phyloP scores from a whole-genome alignment of 2,113 vertebrate species.

The Gobiocypris rarus region DNA sequence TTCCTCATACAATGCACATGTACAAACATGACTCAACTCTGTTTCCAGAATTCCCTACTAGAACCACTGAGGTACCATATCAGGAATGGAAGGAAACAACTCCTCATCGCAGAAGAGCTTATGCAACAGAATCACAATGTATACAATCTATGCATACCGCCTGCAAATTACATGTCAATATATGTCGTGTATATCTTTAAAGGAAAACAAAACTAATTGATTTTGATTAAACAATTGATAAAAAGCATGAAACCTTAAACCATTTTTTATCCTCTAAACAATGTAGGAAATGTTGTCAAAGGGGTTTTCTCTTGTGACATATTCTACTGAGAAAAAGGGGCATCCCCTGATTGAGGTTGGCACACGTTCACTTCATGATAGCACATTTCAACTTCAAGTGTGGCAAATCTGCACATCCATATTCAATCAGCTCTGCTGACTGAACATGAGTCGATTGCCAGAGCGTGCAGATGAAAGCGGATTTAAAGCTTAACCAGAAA shows the following conservation, averaged over 20 bases:
- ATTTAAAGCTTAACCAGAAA: conserved; percentile 64
- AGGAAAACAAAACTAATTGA: background rate
- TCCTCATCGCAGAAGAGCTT: conserved; percentile 4
- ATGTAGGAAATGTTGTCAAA: background rate
- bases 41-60: background rate
- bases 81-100: background rate
- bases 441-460: conserved; percentile 33
- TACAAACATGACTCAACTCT: background rate
- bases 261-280: background rate
- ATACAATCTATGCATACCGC: background rate
- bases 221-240: background rate
- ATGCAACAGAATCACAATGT: background rate
- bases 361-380: conserved; percentile 28
- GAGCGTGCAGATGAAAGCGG: conserved; percentile 46
- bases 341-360: conserved; percentile 1
- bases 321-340: background rate
- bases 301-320: conserved; percentile 11
- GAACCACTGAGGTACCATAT: background rate
- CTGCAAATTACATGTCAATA: background rate
- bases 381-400: conserved; percentile 53
- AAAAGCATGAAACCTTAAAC: background rate
- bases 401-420: conserved; percentile 40
- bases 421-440: conserved; percentile 56
- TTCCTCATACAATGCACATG: background rate
- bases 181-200: background rate